phyloP scores from a whole-genome alignment of 2,113 vertebrate genomes.

The Paraplagusia blochii region DNA sequence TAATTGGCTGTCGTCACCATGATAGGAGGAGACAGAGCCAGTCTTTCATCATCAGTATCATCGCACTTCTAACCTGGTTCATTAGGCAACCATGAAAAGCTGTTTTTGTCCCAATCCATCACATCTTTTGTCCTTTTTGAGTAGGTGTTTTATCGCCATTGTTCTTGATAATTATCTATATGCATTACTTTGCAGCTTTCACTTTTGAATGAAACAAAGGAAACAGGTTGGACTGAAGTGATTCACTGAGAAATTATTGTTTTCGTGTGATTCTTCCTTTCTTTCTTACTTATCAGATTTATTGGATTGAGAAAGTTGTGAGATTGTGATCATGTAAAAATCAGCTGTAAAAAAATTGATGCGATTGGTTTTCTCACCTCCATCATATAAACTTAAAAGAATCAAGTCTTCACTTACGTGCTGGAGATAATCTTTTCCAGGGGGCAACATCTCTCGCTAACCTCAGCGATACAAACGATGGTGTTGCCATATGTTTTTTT shows the following conservation, averaged over 20 bases:
- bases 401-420: not conserved
- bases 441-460: constrained; percentile 9
- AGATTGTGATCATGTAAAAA: too few species aligned
- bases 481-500: constrained; percentile 35
- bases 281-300: too few species aligned
- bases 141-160: constrained; percentile 8
- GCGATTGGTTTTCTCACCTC: not conserved
- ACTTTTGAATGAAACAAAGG: constrained; percentile 1
- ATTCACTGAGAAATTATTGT: too few species aligned
- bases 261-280: too few species aligned
- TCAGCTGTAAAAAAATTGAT: not conserved
- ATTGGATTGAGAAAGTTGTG: too few species aligned
- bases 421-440: not conserved
- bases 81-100: not conserved
- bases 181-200: constrained; percentile 2
- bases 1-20: not conserved
- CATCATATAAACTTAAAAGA: not conserved
- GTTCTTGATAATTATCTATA: constrained; percentile 5
- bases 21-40: not conserved
- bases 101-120: not conserved
- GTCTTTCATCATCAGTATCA: not conserved
- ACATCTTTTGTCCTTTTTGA: not conserved
- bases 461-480: constrained; percentile 22
- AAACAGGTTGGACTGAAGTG: not conserved
- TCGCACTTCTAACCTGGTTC: not conserved